Evolutionary conservation across 2,797 vertebrate genomes (phyloP).

Genomic region (Synaphobranchus kaupii): DNA sequence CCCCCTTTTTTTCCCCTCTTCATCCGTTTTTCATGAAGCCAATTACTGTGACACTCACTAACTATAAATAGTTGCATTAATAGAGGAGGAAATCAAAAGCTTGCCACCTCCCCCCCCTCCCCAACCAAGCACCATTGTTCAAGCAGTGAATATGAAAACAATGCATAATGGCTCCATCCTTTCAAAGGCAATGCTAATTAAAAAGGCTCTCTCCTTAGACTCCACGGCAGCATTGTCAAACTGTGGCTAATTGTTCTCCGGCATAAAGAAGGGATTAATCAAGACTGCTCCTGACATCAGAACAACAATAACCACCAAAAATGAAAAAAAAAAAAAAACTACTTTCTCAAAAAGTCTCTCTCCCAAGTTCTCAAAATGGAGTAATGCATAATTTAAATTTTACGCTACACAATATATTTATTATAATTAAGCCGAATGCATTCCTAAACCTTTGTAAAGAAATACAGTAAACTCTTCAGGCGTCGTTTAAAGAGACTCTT

Average conservation of each 20-base stretch:
- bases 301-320: constrained; percentile 20
- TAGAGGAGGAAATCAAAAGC: constrained; percentile 35
- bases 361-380: not conserved
- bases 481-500: not conserved
- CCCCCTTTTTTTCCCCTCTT: constrained; percentile 25
- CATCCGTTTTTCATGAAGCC: constrained; percentile 32
- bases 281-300: constrained; percentile 26
- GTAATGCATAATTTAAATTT: not conserved
- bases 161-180: constrained; percentile 33
- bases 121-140: constrained; percentile 26
- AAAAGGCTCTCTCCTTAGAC: constrained; percentile 23
- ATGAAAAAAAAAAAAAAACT: constrained; percentile 4
- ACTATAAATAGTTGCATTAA: constrained; percentile 43
- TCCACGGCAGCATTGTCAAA: constrained; percentile 25
- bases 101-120: not conserved
- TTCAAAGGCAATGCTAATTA: constrained; percentile 34
- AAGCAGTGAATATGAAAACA: constrained; percentile 35
- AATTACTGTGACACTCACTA: constrained; percentile 32
- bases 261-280: constrained; percentile 31
- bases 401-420: not conserved
- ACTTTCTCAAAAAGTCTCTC: not conserved
- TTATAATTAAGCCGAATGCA: not conserved
- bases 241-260: constrained; percentile 31
- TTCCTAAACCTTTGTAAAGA: not conserved
- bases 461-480: not conserved